Conservation (phyloP, 2,797 vertebrate genomes). For the Neosilurus hyrtlii region DNA sequence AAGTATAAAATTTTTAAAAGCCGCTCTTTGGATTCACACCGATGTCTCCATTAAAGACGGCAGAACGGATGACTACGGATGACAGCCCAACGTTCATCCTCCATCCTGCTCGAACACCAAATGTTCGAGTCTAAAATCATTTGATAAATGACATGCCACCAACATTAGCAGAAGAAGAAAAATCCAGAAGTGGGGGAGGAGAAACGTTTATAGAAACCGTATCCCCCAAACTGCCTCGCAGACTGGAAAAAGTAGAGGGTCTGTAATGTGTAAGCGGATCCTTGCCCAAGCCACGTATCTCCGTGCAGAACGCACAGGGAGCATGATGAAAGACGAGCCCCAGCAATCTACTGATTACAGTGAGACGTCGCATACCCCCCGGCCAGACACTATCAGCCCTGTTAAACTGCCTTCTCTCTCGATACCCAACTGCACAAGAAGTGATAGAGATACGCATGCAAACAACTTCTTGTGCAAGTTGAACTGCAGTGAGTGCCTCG, state of each 20-base stretch:
- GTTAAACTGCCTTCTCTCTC: slow-evolving; percentile 33
- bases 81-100: slow-evolving; percentile 51
- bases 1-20: slow-evolving; percentile 74
- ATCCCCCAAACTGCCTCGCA: slow-evolving; percentile 37
- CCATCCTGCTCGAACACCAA: background rate
- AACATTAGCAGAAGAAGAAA: slow-evolving; percentile 7
- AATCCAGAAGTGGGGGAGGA: slow-evolving; percentile 6
- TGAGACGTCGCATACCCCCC: slow-evolving; percentile 14
- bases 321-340: slow-evolving; percentile 48
- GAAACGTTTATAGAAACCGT: slow-evolving; percentile 29
- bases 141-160: slow-evolving; percentile 5
- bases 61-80: slow-evolving; percentile 63
- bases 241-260: slow-evolving; percentile 34
- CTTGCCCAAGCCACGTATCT: slow-evolving; percentile 42
- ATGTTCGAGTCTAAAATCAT: slow-evolving; percentile 8
- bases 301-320: slow-evolving; percentile 36
- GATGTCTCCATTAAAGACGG: slow-evolving; percentile 71
- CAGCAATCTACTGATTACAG: slow-evolving; percentile 51
- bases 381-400: slow-evolving; percentile 13
- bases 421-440: slow-evolving; percentile 12
- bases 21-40: slow-evolving; percentile 65
- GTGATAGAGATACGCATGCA: background rate
- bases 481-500: background rate
- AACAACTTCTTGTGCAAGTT: slow-evolving; percentile 17
- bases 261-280: slow-evolving; percentile 49